Conservation (phyloP, 2,113 vertebrate species). For the Ctenodactylus gundi region DNA sequence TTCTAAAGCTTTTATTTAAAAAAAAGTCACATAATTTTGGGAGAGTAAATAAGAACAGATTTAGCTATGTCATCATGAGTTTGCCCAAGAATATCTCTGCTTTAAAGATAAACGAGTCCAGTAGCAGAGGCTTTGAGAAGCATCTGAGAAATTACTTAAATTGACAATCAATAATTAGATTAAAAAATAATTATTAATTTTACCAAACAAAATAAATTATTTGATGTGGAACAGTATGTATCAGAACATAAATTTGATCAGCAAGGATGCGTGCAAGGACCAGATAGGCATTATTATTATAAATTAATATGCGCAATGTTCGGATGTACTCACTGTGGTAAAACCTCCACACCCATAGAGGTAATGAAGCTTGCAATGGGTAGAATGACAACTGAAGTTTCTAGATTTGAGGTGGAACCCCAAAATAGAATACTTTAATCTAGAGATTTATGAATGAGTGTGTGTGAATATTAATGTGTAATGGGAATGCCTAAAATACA, state of each 20-base stretch:
- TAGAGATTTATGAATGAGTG: neutral
- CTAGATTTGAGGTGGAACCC: conserved; percentile 19
- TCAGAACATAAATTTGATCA: neutral
- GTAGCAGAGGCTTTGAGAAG: neutral
- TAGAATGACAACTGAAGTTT: neutral
- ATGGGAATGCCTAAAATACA: neutral
- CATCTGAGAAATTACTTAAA: too few species aligned
- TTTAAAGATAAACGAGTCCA: neutral
- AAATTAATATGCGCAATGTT: neutral
- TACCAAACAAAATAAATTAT: neutral
- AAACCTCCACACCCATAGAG: neutral
- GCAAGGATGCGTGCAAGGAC: neutral
- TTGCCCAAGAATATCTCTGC: neutral
- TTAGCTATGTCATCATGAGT: neutral
- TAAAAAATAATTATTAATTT: neutral
- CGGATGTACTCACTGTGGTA: neutral
- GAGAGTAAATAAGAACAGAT: conserved; percentile 6
- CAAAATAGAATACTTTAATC: neutral
- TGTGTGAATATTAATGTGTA: neutral
- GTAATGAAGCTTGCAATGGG: neutral
- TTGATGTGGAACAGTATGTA: neutral
- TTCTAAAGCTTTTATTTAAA: neutral
- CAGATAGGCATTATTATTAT: neutral
- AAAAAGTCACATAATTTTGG: neutral
- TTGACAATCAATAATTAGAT: too few species aligned